Evolutionary conservation across 2,888 invertebrate genomes (phyloP).

Genomic region (Caenorhabditis zanzibari): DNA sequence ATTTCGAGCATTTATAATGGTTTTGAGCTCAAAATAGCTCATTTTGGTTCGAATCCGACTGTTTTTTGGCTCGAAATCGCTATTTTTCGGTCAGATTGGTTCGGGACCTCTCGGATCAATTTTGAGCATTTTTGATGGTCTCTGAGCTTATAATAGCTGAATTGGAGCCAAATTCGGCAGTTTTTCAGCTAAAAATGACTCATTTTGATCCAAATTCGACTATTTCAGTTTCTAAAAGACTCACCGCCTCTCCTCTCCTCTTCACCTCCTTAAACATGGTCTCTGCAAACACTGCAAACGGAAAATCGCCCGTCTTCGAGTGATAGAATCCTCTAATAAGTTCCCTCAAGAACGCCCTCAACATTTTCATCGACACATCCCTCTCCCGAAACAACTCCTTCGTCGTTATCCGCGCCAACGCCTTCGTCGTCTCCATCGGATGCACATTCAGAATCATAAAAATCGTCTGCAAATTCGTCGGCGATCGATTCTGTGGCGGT

Average conservation of each 20-base stretch:
- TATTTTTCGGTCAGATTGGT: no score
- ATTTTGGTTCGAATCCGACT: no score
- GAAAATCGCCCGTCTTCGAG: conserved; percentile 44
- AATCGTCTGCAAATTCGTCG: conserved; percentile 45
- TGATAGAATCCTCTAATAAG: conserved; percentile 54
- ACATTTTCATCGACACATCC: conserved; percentile 38
- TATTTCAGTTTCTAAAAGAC: background rate
- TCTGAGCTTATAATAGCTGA: no score
- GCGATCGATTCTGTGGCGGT: conserved; percentile 46
- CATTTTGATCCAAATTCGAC: no score
- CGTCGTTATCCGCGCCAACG: conserved; percentile 45
- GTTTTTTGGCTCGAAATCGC: no score
- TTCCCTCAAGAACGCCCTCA: conserved; percentile 47
- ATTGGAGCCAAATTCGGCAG: no score
- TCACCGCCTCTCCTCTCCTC: conserved; percentile 17
- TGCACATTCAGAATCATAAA: conserved; percentile 45
- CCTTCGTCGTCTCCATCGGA: conserved; percentile 41
- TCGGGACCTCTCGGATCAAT: no score
- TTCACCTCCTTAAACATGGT: conserved; percentile 17
- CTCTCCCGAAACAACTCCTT: conserved; percentile 47
- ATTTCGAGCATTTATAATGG: no score
- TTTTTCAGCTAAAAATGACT: no score
- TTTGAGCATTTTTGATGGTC: no score
- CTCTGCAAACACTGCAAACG: conserved; percentile 52
- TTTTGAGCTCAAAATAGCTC: no score